A percentile compares a stretch with the other conserved stretches of the same genome.
These are phyloP conservation scores for Apodemia hepburni DNA, from an alignment of 2,888 invertebrate genomes.

Conservation along the genomic window DNA sequence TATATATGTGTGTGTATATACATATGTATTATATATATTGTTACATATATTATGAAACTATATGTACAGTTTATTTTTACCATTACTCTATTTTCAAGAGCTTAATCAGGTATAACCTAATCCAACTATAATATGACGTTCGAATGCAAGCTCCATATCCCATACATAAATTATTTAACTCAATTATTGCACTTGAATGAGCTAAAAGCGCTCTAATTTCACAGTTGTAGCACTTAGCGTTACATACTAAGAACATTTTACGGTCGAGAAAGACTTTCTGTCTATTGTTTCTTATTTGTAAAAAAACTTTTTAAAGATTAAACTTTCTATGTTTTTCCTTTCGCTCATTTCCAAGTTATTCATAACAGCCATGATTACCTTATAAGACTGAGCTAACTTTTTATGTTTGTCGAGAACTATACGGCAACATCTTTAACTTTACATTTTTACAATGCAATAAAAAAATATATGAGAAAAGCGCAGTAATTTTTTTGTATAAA, in stretches of 20 bases:
- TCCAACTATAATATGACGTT: background rate
- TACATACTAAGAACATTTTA: slow-evolving; percentile 1
- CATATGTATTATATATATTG: too few relatives aligned
- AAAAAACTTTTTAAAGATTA: slow-evolving; percentile 4
- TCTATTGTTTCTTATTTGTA: slow-evolving; percentile 1
- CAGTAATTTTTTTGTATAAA: too few relatives aligned
- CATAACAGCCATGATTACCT: too few relatives aligned
- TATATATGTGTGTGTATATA: too few relatives aligned
- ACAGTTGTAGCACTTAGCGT: slow-evolving; percentile 2
- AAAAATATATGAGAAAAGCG: too few relatives aligned
- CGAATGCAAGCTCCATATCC: background rate
- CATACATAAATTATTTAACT: background rate
- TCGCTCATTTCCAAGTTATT: background rate
- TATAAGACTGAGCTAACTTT: too few relatives aligned
- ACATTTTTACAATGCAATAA: too few relatives aligned
- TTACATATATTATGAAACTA: too few relatives aligned
- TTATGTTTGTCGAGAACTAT: too few relatives aligned
- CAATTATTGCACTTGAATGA: background rate
- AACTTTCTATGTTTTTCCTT: slow-evolving; percentile 1
- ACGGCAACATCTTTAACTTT: too few relatives aligned
- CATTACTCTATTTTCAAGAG: background rate
- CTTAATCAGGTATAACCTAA: background rate
- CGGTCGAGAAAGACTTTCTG: slow-evolving; percentile 1
- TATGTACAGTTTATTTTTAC: background rate
- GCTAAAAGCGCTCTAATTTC: background rate